Percentiles rank a stretch among this genome's conserved stretches.
These are phyloP conservation scores for Okapia johnstoni DNA, from an alignment of 2,113 vertebrate genomes.

Conservation along the genomic window DNA sequence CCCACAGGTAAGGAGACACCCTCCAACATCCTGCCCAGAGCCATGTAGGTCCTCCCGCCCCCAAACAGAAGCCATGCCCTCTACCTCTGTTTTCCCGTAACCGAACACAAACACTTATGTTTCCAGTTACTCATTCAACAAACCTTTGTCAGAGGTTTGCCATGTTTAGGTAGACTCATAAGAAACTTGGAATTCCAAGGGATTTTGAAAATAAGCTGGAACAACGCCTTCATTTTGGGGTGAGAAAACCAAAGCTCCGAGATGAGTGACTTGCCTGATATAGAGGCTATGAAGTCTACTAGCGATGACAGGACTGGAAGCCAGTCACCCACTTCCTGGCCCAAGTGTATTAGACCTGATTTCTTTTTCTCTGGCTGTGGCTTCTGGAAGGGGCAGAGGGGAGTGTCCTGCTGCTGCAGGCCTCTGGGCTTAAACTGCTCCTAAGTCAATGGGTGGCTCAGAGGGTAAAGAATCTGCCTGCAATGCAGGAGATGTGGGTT, in stretches of 20 bases:
- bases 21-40: no score
- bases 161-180: fast-evolving
- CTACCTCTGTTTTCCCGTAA: not conserved
- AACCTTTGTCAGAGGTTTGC: not conserved
- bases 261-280: fast-evolving
- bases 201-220: not conserved
- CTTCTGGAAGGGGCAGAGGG: no score
- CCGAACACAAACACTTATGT: no score
- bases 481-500: not conserved
- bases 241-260: not conserved
- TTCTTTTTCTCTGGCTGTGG: not conserved
- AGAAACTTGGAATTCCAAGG: not conserved
- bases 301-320: not conserved
- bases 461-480: not conserved
- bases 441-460: not conserved
- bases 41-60: not conserved
- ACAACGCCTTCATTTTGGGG: fast-evolving
- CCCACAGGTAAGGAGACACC: no score
- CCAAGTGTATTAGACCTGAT: not conserved
- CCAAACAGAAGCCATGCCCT: fast-evolving
- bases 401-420: fast-evolving
- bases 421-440: fast-evolving
- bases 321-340: fast-evolving
- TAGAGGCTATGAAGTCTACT: not conserved
- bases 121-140: fast-evolving